phyloP scores from a whole-genome alignment of 23 tunicate species.

The Oikopleura dioica region DNA sequence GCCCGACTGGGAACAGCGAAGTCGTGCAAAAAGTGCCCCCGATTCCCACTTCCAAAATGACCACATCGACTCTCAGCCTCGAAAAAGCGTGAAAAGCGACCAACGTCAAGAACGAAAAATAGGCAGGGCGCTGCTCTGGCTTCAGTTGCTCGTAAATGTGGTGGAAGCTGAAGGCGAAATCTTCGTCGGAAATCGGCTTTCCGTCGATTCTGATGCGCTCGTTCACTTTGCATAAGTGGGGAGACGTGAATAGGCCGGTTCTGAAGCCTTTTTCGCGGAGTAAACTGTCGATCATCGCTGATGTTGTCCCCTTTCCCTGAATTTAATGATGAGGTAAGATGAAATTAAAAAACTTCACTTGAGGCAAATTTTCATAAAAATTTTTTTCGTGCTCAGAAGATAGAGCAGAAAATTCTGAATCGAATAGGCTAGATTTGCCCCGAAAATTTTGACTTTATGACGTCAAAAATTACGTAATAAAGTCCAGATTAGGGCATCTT shows the following conservation, averaged over 20 bases:
- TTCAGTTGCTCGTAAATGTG: not conserved
- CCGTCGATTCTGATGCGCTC: slow-evolving; percentile 74
- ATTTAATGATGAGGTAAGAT: not conserved
- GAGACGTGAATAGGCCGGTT: slow-evolving; percentile 80
- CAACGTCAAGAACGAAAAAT: slow-evolving; percentile 46
- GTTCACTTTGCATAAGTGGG: slow-evolving; percentile 58
- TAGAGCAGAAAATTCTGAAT: too few species aligned
- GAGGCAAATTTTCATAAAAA: not conserved
- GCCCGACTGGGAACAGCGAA: not conserved
- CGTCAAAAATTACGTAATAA: too few species aligned
- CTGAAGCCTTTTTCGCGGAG: slow-evolving; percentile 34
- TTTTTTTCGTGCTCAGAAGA: not conserved
- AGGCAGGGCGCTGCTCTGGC: slow-evolving; percentile 22
- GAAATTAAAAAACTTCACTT: not conserved
- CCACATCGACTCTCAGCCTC: slow-evolving; percentile 40
- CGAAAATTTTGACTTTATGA: too few species aligned
- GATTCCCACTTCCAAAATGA: slow-evolving; percentile 72
- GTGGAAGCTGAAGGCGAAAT: slow-evolving; percentile 20
- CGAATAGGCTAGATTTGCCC: too few species aligned
- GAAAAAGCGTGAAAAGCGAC: slow-evolving; percentile 53
- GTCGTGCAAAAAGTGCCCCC: slow-evolving; percentile 44
- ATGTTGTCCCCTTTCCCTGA: slow-evolving; percentile 56
- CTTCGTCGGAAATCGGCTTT: slow-evolving; percentile 26
- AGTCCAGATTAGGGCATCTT: too few species aligned
- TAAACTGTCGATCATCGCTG: slow-evolving; percentile 67